Percentiles rank a stretch among this genome's conserved stretches.
Conservation (phyloP, 64 coral and sea anemone species). For the Hydrozoanthus tunicans region DNA sequence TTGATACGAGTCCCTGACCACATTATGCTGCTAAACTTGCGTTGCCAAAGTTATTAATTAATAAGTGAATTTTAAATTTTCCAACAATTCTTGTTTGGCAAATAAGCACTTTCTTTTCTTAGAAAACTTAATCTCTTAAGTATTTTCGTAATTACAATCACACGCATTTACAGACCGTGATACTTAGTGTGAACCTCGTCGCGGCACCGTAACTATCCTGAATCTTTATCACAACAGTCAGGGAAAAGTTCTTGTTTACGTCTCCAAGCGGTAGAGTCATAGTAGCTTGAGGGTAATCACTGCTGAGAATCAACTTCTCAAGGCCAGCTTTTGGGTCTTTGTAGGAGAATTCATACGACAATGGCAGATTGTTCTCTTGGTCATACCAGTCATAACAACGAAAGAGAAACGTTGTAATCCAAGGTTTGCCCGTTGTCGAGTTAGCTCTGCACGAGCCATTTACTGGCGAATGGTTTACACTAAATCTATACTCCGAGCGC, state of each 20-base stretch:
- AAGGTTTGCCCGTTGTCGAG: conserved; percentile 14
- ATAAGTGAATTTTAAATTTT: no score
- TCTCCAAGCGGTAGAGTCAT: conserved; percentile 26
- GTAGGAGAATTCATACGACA: conserved; percentile 37
- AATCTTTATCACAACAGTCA: conserved; percentile 42
- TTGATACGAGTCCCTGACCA: no score
- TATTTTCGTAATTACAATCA: background rate
- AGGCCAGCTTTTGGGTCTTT: conserved; percentile 9
- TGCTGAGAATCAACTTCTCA: conserved; percentile 39
- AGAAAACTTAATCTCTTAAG: no score
- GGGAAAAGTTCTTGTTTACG: conserved; percentile 18
- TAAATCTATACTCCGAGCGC: conserved; percentile 14
- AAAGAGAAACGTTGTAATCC: background rate
- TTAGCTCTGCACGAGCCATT: conserved; percentile 23
- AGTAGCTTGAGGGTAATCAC: conserved; percentile 7
- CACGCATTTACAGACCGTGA: conserved; percentile 19
- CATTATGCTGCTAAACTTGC: no score
- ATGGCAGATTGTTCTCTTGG: conserved; percentile 11
- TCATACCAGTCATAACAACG: conserved; percentile 17
- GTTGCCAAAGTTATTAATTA: no score
- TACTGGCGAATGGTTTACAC: conserved; percentile 26
- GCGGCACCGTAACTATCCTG: conserved; percentile 15
- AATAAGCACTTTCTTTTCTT: no score
- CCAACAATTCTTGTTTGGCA: no score
- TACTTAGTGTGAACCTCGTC: background rate